Percentiles rank a stretch among this genome's conserved stretches.
phyloP scores from a whole-genome alignment of 2,797 vertebrate genomes.

The Clarias platycephalus region DNA sequence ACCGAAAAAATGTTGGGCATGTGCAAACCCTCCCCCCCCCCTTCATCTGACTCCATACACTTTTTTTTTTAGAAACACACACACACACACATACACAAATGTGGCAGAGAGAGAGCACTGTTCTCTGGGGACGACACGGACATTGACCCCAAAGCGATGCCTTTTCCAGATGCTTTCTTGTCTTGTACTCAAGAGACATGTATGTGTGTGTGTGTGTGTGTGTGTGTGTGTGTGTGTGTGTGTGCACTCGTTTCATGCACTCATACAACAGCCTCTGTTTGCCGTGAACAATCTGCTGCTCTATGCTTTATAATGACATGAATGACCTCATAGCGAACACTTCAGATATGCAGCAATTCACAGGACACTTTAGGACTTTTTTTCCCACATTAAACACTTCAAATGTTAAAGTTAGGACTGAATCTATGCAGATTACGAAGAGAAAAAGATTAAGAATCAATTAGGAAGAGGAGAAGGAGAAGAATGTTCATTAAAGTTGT shows the following conservation, averaged over 20 bases:
- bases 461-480: background rate
- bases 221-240: constrained; percentile 37
- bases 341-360: constrained; percentile 38
- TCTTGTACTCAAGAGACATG: constrained; percentile 58
- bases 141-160: constrained; percentile 75
- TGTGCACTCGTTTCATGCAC: constrained; percentile 39
- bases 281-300: constrained; percentile 34
- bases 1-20: constrained; percentile 63
- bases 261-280: constrained; percentile 56
- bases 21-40: constrained; percentile 56
- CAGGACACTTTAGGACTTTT: constrained; percentile 22
- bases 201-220: constrained; percentile 34
- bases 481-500: background rate
- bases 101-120: constrained; percentile 54
- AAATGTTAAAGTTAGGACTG: constrained; percentile 13
- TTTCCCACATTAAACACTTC: constrained; percentile 23
- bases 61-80: constrained; percentile 22
- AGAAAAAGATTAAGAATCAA: background rate
- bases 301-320: constrained; percentile 33
- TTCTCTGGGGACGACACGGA: constrained; percentile 60
- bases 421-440: background rate
- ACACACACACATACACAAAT: constrained; percentile 35
- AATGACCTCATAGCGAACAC: constrained; percentile 34
- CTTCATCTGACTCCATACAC: constrained; percentile 26
- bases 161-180: constrained; percentile 84